phyloP scores from a whole-genome alignment of 2,888 invertebrate genomes.

The Drosophila kanekoi region DNA sequence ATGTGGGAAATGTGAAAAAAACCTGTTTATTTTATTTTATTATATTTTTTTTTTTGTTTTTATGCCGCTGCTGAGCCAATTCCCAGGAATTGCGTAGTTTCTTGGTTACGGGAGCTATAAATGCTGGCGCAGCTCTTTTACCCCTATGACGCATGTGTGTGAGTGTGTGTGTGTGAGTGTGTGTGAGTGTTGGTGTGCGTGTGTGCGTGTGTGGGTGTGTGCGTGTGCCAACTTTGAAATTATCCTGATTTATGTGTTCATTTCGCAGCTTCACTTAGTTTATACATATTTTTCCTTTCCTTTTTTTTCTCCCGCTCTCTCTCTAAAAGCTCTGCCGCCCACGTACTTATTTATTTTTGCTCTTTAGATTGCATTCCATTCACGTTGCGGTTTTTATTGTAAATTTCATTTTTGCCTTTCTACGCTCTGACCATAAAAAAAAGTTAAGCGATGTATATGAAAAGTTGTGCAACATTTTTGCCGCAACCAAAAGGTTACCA shows the following conservation, averaged over 20 bases:
- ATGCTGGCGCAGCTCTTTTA: conserved; percentile 4
- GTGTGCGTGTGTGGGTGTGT: conserved; percentile 5
- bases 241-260: conserved; percentile 48
- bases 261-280: conserved; percentile 21
- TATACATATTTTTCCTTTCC: background rate
- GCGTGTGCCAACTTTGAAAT: conserved; percentile 11
- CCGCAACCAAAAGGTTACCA: no score
- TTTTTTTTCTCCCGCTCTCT: background rate
- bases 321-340: background rate
- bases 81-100: background rate
- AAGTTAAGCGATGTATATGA: background rate
- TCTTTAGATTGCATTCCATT: conserved; percentile 17
- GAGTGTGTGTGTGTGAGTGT: conserved; percentile 3
- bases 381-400: conserved; percentile 12
- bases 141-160: background rate
- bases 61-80: background rate
- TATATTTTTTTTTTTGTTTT: background rate
- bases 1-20: background rate
- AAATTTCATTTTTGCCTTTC: conserved; percentile 5
- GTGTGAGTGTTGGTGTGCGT: background rate
- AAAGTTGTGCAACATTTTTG: background rate
- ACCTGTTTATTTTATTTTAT: background rate
- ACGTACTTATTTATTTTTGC: conserved; percentile 1
- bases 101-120: conserved; percentile 13
- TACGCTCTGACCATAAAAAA: background rate